Base-by-base conservation (phyloP, 2,888 invertebrate genomes). In the Dusona sp. region DNA sequence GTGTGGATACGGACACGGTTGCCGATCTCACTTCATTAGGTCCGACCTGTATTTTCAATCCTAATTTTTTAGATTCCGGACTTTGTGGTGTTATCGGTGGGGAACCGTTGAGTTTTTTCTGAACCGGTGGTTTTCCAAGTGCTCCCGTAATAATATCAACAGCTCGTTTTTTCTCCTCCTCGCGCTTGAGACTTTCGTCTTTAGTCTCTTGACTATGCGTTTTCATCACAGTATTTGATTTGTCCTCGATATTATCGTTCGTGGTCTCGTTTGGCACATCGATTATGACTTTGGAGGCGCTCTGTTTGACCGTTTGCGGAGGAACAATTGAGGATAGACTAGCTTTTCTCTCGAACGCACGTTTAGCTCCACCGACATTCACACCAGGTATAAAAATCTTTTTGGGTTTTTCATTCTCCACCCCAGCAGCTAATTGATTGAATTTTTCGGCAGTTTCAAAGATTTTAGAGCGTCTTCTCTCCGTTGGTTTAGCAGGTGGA, bases 321-420 rank as follows among this genome's bases (percentile, higher is more conserved):
- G 94, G 91, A 2, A 93, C 91, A 48, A 94, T 93, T 0, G 95
- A 95, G 6, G 91, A 94, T 61, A 97, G 95, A 73, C 97, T 97
- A 0, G 97, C 97, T 93, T 97, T 97, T 79, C 97, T 95, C 94
- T 98, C 98, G 92, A 98, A 98, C 90, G 97, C 98, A 90, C 97
- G 97, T 90, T 98, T 98, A 90, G 97, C 98, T 92, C 97, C 98
- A 78, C 97, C 97, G 1, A 98, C 98, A 93, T 97, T 98, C 22
- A 98, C 97, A 48, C 96, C 95, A 45, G 98, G 97, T 92, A 98
- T 97, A 88, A 97, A 96, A 75, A 98, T 95, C 94, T 98, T 98
- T 94, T 97, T 98, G 51, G 97, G 97, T 92, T 97, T 97, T 73
- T 95, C 95, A 36, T 92, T 92, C 9, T 93, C 93, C 2, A 87